Evolutionary conservation across 37 sponge, comb jelly and placozoan genomes (phyloP).

Genomic region (Crambe crambe): DNA sequence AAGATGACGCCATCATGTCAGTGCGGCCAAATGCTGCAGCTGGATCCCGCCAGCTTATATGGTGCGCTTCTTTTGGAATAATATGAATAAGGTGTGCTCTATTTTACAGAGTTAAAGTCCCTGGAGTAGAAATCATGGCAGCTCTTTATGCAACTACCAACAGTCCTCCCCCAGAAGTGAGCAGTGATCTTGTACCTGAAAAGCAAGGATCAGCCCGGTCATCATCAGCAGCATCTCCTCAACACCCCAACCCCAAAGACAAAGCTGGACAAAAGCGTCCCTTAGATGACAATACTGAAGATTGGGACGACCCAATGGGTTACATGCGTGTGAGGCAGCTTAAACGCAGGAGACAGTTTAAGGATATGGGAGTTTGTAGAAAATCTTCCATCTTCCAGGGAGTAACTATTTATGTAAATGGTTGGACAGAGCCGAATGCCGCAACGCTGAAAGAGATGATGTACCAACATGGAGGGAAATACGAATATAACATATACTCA

Average conservation of each 20-base stretch:
- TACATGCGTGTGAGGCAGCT: slow-evolving; percentile 63
- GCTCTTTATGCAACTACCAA: too few relatives aligned
- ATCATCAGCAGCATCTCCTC: background rate
- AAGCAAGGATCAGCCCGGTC: too few relatives aligned
- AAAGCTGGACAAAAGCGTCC: background rate
- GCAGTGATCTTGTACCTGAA: too few relatives aligned
- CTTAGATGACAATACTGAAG: background rate
- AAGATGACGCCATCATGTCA: background rate
- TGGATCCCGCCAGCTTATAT: background rate
- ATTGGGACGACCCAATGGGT: slow-evolving; percentile 46
- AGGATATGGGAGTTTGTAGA: slow-evolving; percentile 11
- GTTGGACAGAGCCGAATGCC: slow-evolving; percentile 84
- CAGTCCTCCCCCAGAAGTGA: too few relatives aligned
- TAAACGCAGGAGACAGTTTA: slow-evolving; percentile 62
- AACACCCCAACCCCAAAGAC: background rate
- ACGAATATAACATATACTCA: slow-evolving; percentile 58
- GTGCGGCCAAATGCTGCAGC: too few relatives aligned
- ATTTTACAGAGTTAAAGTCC: too few relatives aligned
- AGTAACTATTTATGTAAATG: slow-evolving; percentile 81
- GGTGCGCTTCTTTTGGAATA: background rate
- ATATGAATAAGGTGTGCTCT: too few relatives aligned
- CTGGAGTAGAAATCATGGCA: too few relatives aligned
- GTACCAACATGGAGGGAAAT: slow-evolving; percentile 72
- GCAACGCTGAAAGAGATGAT: slow-evolving; percentile 79
- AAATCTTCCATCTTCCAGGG: slow-evolving; percentile 67